These are phyloP conservation scores for Ammodytes marinus DNA, from an alignment of 2,113 vertebrate genomes.

Conservation along the genomic window DNA sequence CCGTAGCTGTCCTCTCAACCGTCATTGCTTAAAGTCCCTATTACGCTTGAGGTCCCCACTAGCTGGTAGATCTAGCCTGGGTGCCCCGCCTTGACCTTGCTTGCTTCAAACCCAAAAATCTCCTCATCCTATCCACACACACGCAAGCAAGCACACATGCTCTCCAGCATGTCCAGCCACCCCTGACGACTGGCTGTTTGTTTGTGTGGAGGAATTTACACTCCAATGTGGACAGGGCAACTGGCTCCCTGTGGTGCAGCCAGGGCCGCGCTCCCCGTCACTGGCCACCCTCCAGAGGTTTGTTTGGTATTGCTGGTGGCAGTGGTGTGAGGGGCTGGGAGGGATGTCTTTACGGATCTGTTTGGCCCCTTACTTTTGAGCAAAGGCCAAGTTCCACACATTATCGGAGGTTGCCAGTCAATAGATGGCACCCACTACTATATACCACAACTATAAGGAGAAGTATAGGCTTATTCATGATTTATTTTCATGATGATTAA, in stretches of 20 bases:
- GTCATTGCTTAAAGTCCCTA: too few relatives aligned
- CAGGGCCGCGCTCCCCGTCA: conserved; percentile 28
- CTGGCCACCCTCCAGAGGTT: conserved; percentile 56
- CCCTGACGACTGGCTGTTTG: conserved; percentile 72
- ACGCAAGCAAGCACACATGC: conserved; percentile 21
- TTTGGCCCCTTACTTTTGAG: conserved; percentile 16
- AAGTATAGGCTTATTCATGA: neutral
- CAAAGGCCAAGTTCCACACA: neutral
- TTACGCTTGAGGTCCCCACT: neutral
- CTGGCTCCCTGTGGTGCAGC: conserved; percentile 38
- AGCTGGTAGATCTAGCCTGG: conserved; percentile 10
- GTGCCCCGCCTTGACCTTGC: conserved; percentile 49
- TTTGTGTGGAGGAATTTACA: conserved; percentile 73
- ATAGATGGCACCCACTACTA: neutral
- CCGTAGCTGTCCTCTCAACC: too few relatives aligned
- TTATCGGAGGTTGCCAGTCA: conserved; percentile 20
- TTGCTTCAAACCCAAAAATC: conserved; percentile 24
- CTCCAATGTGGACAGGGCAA: conserved; percentile 51
- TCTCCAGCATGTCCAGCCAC: conserved; percentile 38
- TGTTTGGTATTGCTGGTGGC: conserved; percentile 40
- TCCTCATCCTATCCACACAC: conserved; percentile 6
- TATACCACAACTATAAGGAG: neutral
- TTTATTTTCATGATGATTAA: neutral
- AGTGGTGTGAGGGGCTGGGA: neutral
- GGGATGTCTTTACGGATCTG: conserved; percentile 52